Conservation (phyloP, 2,888 invertebrate genomes). For the Chrysolina haemoptera region DNA sequence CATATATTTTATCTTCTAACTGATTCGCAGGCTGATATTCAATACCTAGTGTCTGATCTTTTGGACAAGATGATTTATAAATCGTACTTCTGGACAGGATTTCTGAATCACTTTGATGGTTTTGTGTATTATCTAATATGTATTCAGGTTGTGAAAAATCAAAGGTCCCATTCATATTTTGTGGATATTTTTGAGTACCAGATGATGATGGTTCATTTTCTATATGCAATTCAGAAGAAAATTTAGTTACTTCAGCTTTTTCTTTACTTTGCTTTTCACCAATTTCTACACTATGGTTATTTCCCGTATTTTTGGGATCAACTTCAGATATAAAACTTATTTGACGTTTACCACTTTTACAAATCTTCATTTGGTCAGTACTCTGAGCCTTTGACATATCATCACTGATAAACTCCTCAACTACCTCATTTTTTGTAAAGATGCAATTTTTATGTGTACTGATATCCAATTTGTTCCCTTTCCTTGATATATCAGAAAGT, state of each 20-base stretch:
- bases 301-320: not conserved
- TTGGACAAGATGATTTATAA: not conserved
- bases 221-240: not conserved
- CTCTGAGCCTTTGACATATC: not conserved
- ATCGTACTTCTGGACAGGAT: not conserved
- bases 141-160: not conserved
- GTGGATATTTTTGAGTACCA: not conserved
- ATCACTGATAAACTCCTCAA: not conserved
- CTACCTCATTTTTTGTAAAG: not conserved
- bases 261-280: not conserved
- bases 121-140: not conserved
- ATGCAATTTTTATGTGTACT: not conserved
- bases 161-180: not conserved
- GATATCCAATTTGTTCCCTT: not conserved
- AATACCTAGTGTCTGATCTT: not conserved
- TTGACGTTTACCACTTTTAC: not conserved
- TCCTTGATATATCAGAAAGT: not conserved
- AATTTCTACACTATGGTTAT: not conserved
- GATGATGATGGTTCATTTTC: not conserved
- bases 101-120: not conserved
- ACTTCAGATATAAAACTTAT: not conserved
- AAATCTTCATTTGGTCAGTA: not conserved
- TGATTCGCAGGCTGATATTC: not conserved
- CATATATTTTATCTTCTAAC: not conserved
- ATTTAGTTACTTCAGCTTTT: not conserved